Evolutionary conservation across 1,140 invertebrate species (phyloP).

Genomic region (Calephelis virginiensis): DNA sequence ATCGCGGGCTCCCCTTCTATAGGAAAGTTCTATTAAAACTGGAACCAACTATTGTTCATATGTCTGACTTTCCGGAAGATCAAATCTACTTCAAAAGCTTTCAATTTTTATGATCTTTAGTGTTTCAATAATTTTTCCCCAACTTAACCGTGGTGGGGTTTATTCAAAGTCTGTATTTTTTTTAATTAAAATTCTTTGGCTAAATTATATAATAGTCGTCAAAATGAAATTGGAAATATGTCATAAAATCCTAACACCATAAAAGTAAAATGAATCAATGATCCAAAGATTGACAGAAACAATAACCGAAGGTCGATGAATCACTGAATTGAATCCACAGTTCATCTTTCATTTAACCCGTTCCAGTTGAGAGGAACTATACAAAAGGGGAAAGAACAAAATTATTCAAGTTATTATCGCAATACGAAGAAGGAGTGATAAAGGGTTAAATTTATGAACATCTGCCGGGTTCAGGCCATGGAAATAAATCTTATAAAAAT

Average conservation of each 20-base stretch:
- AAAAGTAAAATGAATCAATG: background rate
- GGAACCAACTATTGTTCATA: no score
- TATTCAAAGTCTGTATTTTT: no score
- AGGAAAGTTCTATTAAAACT: no score
- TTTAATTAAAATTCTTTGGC: no score
- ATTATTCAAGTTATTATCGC: conserved; percentile 46
- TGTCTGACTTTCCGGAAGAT: no score
- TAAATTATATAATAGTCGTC: no score
- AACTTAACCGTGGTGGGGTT: no score
- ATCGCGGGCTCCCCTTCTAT: no score
- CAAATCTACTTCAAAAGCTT: no score
- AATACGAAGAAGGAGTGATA: conserved; percentile 45
- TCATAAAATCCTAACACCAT: background rate
- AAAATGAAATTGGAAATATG: background rate
- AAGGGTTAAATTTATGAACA: conserved; percentile 57
- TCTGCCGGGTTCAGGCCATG: conserved; percentile 32
- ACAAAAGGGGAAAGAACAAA: conserved; percentile 37
- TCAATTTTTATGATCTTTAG: no score
- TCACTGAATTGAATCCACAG: conserved; percentile 5
- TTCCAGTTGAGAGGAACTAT: conserved; percentile 18
- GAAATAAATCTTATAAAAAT: conserved; percentile 25
- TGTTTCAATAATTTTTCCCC: no score
- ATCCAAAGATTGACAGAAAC: conserved; percentile 13
- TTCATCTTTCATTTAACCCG: conserved; percentile 27
- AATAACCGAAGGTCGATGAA: conserved; percentile 1